Evolutionary conservation across 2,888 invertebrate genomes (phyloP).

Genomic region (Minunthozetes semirufus): DNA sequence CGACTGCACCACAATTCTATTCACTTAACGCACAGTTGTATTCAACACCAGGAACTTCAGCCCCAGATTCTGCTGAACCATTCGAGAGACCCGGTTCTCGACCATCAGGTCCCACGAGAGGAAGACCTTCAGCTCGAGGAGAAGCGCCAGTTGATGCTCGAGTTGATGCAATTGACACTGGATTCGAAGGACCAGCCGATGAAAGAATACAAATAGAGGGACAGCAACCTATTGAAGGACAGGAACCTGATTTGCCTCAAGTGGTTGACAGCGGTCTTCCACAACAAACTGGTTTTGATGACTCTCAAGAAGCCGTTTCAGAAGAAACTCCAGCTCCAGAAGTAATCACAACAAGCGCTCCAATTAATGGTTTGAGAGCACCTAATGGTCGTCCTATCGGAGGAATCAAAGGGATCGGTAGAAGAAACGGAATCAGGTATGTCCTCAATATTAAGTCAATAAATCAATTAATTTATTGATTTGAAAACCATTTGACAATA

Average conservation of each 20-base stretch:
- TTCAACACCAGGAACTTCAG: constrained; percentile 31
- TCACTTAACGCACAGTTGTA: constrained; percentile 50
- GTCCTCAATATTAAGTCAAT: background rate
- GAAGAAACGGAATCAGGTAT: background rate
- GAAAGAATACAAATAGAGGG: background rate
- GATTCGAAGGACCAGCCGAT: background rate
- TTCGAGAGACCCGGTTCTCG: background rate
- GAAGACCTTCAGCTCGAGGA: background rate
- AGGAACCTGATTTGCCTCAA: background rate
- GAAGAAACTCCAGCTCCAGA: background rate
- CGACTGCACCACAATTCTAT: constrained; percentile 51
- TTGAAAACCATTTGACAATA: background rate
- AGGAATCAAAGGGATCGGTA: background rate
- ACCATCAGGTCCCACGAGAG: background rate
- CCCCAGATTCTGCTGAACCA: background rate
- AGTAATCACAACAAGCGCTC: background rate
- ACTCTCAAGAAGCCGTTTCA: background rate
- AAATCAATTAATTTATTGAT: background rate
- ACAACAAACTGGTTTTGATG: background rate
- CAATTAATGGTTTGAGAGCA: background rate
- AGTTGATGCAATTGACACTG: background rate
- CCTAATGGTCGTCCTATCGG: background rate
- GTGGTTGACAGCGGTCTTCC: background rate
- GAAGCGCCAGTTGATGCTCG: background rate
- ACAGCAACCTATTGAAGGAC: background rate